Conservation (phyloP, 1,140 invertebrate species). For the Homalodisca vitripennis region DNA sequence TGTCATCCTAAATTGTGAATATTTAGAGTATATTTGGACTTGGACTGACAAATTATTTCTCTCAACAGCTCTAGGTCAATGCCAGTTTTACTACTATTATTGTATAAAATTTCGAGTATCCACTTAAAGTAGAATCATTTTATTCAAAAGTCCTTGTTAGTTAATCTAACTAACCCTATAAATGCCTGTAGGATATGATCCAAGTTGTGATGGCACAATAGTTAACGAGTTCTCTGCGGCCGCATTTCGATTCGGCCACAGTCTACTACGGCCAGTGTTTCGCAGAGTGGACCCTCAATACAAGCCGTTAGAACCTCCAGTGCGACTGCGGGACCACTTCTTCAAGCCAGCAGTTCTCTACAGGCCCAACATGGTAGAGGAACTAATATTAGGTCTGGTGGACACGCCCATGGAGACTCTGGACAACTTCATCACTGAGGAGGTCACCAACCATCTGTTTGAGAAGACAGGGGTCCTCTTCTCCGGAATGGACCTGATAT, state of each 20-base stretch:
- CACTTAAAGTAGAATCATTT: no score
- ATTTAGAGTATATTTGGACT: no score
- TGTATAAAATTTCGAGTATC: no score
- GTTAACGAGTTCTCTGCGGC: constrained; percentile 66
- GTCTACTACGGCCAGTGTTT: constrained; percentile 59
- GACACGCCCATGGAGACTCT: constrained; percentile 88
- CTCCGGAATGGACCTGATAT: constrained; percentile 81
- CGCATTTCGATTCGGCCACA: constrained; percentile 64
- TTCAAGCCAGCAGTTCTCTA: constrained; percentile 56
- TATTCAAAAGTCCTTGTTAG: not conserved
- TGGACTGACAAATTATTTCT: no score
- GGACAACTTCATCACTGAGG: constrained; percentile 89
- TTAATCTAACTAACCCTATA: not conserved
- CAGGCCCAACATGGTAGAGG: constrained; percentile 71
- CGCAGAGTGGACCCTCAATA: constrained; percentile 55
- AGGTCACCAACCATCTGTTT: constrained; percentile 93
- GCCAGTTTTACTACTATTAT: no score
- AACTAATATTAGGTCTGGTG: constrained; percentile 81
- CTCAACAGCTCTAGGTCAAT: no score
- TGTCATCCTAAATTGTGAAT: no score
- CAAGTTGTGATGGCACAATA: constrained; percentile 58
- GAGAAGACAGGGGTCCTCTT: constrained; percentile 83
- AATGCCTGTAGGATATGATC: constrained; percentile 54
- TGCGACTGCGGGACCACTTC: constrained; percentile 60
- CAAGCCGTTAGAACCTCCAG: constrained; percentile 42